Percentiles rank a stretch among this genome's conserved stretches.
phyloP scores from a whole-genome alignment of 2,888 invertebrate genomes.

The Congeria kusceri region DNA sequence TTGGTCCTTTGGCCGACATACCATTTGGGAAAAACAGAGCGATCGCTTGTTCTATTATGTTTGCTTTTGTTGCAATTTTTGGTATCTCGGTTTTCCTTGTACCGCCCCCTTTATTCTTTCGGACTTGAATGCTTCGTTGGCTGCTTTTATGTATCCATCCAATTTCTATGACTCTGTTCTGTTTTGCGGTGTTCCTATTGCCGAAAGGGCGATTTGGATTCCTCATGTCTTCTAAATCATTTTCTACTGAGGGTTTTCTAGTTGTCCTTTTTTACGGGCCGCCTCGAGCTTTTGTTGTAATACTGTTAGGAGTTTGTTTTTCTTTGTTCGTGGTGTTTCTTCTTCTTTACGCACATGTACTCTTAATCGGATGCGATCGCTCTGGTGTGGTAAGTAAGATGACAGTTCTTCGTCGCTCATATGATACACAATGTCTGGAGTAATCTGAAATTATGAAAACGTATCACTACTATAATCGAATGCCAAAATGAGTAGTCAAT shows the following conservation, averaged over 20 bases:
- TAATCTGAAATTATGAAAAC: conserved; percentile 21
- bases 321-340: background rate
- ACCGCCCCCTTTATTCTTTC: conserved; percentile 23
- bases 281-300: conserved; percentile 13
- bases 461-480: no score
- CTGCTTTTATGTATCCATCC: conserved; percentile 25
- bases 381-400: conserved; percentile 12
- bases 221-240: conserved; percentile 1
- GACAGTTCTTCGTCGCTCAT: conserved; percentile 19
- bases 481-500: no score
- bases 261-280: conserved; percentile 11
- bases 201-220: conserved; percentile 17
- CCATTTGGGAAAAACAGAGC: conserved; percentile 18
- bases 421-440: conserved; percentile 19
- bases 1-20: conserved; percentile 5
- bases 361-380: conserved; percentile 20
- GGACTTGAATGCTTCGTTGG: conserved; percentile 14
- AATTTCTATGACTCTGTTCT: conserved; percentile 21
- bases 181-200: conserved; percentile 17
- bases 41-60: conserved; percentile 15
- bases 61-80: conserved; percentile 13
- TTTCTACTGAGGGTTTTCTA: background rate
- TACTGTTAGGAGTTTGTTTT: conserved; percentile 8
- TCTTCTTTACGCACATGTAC: conserved; percentile 7
- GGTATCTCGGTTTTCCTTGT: conserved; percentile 11